Conservation (phyloP, 2,888 invertebrate species). For the Cylloceria caligata region DNA sequence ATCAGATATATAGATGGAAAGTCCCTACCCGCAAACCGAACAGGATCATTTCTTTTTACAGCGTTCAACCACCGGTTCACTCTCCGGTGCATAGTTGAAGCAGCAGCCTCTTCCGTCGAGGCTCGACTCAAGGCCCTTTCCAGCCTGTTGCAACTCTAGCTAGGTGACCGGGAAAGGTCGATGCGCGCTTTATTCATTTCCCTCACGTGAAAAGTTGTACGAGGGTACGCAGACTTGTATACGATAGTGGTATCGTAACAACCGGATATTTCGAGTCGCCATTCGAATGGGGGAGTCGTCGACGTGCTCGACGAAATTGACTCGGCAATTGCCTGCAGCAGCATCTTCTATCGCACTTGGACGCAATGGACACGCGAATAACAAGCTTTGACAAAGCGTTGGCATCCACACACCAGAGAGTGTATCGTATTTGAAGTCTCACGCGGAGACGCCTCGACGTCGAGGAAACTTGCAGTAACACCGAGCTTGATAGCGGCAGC, state of each 20-base stretch:
- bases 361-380: slow-evolving; percentile 48
- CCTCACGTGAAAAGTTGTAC: slow-evolving; percentile 35
- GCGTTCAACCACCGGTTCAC: slow-evolving; percentile 6
- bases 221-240: not conserved
- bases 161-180: slow-evolving; percentile 69
- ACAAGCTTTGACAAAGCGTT: slow-evolving; percentile 58
- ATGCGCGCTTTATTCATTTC: slow-evolving; percentile 54
- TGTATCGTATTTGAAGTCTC: slow-evolving; percentile 49
- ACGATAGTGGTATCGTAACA: slow-evolving; percentile 35
- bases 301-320: slow-evolving; percentile 29
- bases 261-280: slow-evolving; percentile 68
- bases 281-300: slow-evolving; percentile 27
- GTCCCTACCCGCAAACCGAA: slow-evolving; percentile 3
- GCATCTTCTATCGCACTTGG: slow-evolving; percentile 43
- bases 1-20: not conserved
- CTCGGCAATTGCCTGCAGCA: slow-evolving; percentile 57
- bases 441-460: slow-evolving; percentile 57
- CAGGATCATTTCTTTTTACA: slow-evolving; percentile 1
- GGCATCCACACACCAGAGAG: slow-evolving; percentile 1
- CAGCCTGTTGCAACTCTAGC: slow-evolving; percentile 38
- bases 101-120: slow-evolving; percentile 3
- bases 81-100: not conserved
- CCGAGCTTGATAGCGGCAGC: slow-evolving; percentile 42
- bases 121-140: slow-evolving; percentile 7
- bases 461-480: slow-evolving; percentile 51